phyloP scores from a whole-genome alignment of 2,113 vertebrate genomes.

The Dicerorhinus sumatrensis region DNA sequence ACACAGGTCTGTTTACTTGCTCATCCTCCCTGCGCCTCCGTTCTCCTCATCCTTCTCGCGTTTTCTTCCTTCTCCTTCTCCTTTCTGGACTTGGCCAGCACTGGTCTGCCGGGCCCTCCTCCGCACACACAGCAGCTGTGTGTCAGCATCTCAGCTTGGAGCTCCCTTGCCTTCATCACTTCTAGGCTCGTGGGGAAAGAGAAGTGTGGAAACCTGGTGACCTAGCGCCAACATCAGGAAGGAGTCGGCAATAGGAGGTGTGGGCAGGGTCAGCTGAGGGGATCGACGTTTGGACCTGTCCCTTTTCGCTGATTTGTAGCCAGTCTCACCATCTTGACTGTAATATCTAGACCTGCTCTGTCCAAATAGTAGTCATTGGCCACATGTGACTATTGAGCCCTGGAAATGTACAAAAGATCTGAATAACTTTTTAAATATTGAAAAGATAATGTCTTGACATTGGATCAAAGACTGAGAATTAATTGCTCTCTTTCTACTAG shows the following conservation, averaged over 20 bases:
- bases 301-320: neutral
- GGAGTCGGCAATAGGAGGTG: neutral
- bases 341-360: neutral
- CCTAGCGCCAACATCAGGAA: neutral
- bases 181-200: neutral
- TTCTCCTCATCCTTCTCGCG: neutral
- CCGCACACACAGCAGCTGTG: rapidly evolving
- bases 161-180: neutral
- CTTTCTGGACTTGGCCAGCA: neutral
- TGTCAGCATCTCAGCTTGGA: neutral
- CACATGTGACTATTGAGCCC: neutral
- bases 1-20: no score
- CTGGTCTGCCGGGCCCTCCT: neutral
- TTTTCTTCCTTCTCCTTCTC: neutral
- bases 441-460: neutral
- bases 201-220: neutral
- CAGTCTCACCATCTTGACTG: neutral
- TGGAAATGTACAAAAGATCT: neutral
- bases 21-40: neutral
- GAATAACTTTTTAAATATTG: neutral
- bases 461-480: neutral
- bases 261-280: no score
- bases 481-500: no score
- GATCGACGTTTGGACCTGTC: neutral
- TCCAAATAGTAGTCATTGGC: neutral